Conservation (phyloP, 2,113 vertebrate genomes). For the Telmatochromis bifrenatus region DNA sequence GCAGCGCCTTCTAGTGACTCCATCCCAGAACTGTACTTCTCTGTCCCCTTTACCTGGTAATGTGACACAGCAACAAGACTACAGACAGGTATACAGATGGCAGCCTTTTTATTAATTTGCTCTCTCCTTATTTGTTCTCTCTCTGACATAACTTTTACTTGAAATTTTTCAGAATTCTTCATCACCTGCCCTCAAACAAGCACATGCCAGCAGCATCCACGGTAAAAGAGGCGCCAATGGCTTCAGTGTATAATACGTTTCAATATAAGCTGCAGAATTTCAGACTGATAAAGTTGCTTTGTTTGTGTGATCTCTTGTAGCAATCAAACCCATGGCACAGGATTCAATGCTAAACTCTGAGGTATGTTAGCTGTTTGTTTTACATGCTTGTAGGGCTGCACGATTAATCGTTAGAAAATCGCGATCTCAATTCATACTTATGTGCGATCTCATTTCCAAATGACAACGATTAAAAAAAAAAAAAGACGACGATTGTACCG, state of each 20-base stretch:
- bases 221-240: conserved; percentile 53
- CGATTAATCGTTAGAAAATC: too few species aligned
- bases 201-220: conserved; percentile 77
- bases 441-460: too few species aligned
- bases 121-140: background rate
- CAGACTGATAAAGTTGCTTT: background rate
- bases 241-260: background rate
- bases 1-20: conserved; percentile 87
- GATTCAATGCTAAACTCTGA: conserved; percentile 55
- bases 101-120: background rate
- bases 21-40: conserved; percentile 75
- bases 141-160: background rate
- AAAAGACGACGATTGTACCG: too few species aligned
- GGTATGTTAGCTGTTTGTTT: conserved; percentile 12
- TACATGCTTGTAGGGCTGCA: background rate
- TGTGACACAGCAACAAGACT: conserved; percentile 44
- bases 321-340: conserved; percentile 42
- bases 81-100: conserved; percentile 44
- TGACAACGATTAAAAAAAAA: too few species aligned
- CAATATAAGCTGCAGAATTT: background rate
- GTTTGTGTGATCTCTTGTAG: conserved; percentile 18
- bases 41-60: conserved; percentile 38
- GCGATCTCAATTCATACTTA: too few species aligned
- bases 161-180: conserved; percentile 54
- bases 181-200: conserved; percentile 69